Evolutionary conservation across 23 tunicate species (phyloP), one percentile per base, ranked within the genome.

Genomic region (Styela clava): DNA sequence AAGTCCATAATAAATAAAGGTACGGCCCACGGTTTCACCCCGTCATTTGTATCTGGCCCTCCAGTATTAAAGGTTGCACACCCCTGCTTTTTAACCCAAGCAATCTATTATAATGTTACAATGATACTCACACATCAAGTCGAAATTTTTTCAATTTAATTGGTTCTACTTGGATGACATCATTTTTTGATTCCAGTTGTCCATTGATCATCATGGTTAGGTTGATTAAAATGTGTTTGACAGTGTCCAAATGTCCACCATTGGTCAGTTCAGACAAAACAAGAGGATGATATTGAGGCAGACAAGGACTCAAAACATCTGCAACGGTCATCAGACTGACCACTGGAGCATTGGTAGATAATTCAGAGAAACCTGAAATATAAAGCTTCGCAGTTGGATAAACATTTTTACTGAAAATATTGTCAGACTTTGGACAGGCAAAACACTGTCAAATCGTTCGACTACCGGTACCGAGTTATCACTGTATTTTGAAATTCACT

Each of bases 281-380:
- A 44, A 81, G 82, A 1, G 98, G 98, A 64, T 93, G 98, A 56
- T 93, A 93, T 34, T 93, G 93, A 31, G 85, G 98, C 82, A 93
- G 69, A 70, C 91, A 68, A 3, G 98, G 93, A 23, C 72, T 74
- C 19, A 87, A 24, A 35, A 33, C 78, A 28, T 90, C 86, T 34
- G 92, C 93, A 30, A 93, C 64, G 67, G 81, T 35, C 81, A 76
- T 44, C 27, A 76, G 21, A 24, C 56, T 76, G 16, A 24, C 64
- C 30, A 52, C 64, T 12, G 81, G 81, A 12, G 64, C 20, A 24
- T 21, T 64, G 3, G 37, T 16, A 2, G 35, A 31, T 71, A 32
- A 18, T 34, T 33, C 16, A 19, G 77, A 32, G 5, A 71, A 21
- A 21, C 77, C 77, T 71, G 77, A n/a, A 71, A 71, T 19, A 71